Percentiles rank a stretch among this genome's conserved stretches.
These are phyloP conservation scores for Idris sp. DNA, from an alignment of 1,140 invertebrate species.

Conservation along the genomic window DNA sequence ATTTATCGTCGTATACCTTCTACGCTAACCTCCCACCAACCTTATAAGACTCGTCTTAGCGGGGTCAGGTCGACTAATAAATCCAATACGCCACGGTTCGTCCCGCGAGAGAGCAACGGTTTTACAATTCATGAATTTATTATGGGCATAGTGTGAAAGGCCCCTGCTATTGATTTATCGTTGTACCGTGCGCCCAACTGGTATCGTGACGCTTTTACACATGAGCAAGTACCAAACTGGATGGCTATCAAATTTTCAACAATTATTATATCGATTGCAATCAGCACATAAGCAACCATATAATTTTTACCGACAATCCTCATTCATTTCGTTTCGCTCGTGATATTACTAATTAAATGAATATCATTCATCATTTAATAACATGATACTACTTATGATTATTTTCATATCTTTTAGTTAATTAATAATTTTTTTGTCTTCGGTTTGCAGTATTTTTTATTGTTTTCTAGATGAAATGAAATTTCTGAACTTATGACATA, in stretches of 20 bases:
- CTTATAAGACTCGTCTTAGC: slow-evolving; percentile 68
- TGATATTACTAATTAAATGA: slow-evolving; percentile 24
- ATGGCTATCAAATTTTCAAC: slow-evolving; percentile 55
- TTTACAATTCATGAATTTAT: slow-evolving; percentile 79
- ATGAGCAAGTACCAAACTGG: slow-evolving; percentile 35
- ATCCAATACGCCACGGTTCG: slow-evolving; percentile 77
- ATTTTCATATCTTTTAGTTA: not conserved
- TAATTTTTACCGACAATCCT: slow-evolving; percentile 26
- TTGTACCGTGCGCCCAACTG: slow-evolving; percentile 65
- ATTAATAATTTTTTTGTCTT: no score
- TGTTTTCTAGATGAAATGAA: no score
- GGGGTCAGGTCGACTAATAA: slow-evolving; percentile 76
- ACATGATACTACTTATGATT: not conserved
- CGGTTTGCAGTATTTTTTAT: no score
- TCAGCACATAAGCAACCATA: slow-evolving; percentile 16
- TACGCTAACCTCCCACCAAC: slow-evolving; percentile 54
- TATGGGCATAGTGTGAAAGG: slow-evolving; percentile 72
- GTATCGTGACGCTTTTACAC: slow-evolving; percentile 49
- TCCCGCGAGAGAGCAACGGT: slow-evolving; percentile 73
- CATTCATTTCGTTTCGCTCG: slow-evolving; percentile 9
- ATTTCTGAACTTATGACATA: no score
- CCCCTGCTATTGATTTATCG: slow-evolving; percentile 76
- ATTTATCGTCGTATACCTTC: slow-evolving; percentile 57
- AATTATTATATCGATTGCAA: slow-evolving; percentile 53
- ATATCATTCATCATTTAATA: slow-evolving; percentile 35